phyloP scores from a whole-genome alignment of 2,888 invertebrate genomes.

The Himalopsyche tibetana region DNA sequence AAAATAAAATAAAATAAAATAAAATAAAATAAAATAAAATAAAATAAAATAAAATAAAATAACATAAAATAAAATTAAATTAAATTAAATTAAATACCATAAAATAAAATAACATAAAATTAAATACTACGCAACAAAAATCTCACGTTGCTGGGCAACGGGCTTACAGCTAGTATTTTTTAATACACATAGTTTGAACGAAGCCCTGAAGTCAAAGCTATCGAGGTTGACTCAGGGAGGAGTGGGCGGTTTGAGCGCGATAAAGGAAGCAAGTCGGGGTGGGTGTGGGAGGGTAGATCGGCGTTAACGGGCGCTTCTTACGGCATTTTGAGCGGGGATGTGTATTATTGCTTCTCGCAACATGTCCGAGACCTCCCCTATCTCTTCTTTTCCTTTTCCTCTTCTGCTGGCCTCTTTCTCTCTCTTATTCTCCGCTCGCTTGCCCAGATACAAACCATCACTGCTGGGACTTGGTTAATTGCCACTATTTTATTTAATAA shows the following conservation, averaged over 20 bases:
- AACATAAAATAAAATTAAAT: too few relatives aligned
- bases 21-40: too few relatives aligned
- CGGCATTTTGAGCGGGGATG: conserved; percentile 52
- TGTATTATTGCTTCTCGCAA: conserved; percentile 60
- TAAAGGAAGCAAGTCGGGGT: conserved; percentile 39
- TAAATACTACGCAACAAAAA: too few relatives aligned
- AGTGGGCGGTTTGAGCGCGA: conserved; percentile 36
- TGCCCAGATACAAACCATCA: conserved; percentile 45
- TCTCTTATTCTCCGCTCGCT: conserved; percentile 13
- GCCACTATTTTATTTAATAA: background rate
- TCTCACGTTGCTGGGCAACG: too few relatives aligned
- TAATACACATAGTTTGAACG: background rate
- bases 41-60: too few relatives aligned
- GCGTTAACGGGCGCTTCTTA: conserved; percentile 51
- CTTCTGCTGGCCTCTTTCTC: background rate
- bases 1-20: too few relatives aligned
- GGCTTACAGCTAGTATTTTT: too few relatives aligned
- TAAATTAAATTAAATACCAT: too few relatives aligned
- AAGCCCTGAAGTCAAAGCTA: conserved; percentile 29
- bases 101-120: too few relatives aligned
- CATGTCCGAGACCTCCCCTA: conserved; percentile 57
- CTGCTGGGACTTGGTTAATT: conserved; percentile 41
- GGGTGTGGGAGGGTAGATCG: conserved; percentile 44
- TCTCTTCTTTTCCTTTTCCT: conserved; percentile 36
- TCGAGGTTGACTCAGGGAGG: conserved; percentile 34